Percentiles rank a stretch among this genome's conserved stretches.
Evolutionary conservation across 2,888 invertebrate genomes (phyloP).

Genomic region (Aporophyla nigra): DNA sequence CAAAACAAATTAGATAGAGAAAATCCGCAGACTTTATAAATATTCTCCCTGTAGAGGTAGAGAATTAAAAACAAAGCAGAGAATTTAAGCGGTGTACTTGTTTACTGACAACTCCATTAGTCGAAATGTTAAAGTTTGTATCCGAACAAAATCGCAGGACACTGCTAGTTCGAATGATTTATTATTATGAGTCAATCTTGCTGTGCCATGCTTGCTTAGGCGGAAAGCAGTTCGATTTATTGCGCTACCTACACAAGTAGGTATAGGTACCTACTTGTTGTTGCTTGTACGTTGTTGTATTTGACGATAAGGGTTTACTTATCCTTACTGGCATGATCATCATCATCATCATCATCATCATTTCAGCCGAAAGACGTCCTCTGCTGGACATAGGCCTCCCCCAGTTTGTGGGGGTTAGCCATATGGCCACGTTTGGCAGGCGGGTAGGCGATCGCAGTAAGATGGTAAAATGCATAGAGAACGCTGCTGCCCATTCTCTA

Average conservation of each 20-base stretch:
- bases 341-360: too few relatives aligned
- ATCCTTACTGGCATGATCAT: too few relatives aligned
- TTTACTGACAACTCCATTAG: background rate
- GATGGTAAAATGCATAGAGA: too few relatives aligned
- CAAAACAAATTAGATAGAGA: background rate
- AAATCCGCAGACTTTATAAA: background rate
- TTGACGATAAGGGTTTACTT: too few relatives aligned
- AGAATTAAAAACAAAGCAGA: background rate
- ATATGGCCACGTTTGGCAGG: too few relatives aligned
- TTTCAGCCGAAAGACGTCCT: too few relatives aligned
- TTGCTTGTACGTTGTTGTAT: too few relatives aligned
- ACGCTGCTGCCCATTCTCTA: too few relatives aligned
- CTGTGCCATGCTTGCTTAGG: slow-evolving; percentile 2
- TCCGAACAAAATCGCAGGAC: background rate
- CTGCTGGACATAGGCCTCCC: too few relatives aligned
- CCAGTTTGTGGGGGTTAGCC: too few relatives aligned
- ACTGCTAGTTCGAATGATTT: slow-evolving; percentile 3
- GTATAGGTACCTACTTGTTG: too few relatives aligned
- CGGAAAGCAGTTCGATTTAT: slow-evolving; percentile 12
- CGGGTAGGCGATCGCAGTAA: too few relatives aligned
- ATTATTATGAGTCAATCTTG: slow-evolving; percentile 24
- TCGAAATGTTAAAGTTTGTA: background rate
- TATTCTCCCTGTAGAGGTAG: background rate
- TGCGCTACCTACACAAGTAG: background rate
- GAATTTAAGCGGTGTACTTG: background rate